Evolutionary conservation across 2,113 vertebrate species (phyloP).

Genomic region (Dipodomys spectabilis): DNA sequence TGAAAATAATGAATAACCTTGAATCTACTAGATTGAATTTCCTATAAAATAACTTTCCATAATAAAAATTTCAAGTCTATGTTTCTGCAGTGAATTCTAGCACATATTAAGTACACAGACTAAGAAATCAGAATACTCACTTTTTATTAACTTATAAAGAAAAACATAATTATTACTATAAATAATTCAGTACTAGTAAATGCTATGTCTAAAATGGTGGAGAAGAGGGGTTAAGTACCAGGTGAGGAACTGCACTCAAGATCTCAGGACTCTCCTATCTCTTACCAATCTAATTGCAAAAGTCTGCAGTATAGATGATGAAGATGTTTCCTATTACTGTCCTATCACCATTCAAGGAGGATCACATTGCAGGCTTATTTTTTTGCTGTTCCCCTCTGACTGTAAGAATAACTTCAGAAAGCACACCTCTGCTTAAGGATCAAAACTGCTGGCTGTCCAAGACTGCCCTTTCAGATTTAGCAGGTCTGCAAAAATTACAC

Average conservation of each 20-base stretch:
- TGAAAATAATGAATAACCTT: constrained; percentile 34
- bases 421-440: constrained; percentile 38
- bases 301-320: neutral
- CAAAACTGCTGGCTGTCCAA: constrained; percentile 56
- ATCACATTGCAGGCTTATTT: neutral
- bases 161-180: constrained; percentile 8
- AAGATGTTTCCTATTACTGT: neutral
- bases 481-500: constrained; percentile 68
- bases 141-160: constrained; percentile 12
- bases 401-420: constrained; percentile 63
- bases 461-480: constrained; percentile 81
- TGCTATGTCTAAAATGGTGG: neutral
- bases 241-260: neutral
- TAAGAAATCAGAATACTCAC: neutral
- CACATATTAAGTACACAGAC: constrained; percentile 33
- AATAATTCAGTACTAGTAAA: neutral
- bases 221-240: neutral
- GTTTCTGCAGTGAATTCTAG: constrained; percentile 38
- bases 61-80: constrained; percentile 24
- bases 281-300: neutral
- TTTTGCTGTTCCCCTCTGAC: neutral
- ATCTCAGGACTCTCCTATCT: neutral
- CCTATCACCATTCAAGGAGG: neutral
- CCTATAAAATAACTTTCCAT: neutral
- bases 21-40: constrained; percentile 22